Conservation (phyloP, 2,888 invertebrate species). For the Oithona nana region DNA sequence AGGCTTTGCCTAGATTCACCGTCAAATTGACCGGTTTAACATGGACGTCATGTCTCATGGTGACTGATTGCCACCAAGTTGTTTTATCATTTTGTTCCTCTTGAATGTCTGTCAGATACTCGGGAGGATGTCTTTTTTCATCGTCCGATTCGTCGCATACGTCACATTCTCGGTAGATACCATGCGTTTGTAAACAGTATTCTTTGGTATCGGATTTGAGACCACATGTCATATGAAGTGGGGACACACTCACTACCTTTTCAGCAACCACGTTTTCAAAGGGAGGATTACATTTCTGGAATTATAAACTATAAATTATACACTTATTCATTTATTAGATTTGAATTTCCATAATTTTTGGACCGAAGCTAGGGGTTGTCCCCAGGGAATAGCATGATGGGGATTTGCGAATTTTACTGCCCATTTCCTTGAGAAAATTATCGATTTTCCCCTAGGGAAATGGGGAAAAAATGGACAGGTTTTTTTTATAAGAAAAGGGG, state of each 20-base stretch:
- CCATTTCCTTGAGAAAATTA: no score
- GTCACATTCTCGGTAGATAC: constrained; percentile 17
- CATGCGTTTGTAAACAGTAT: constrained; percentile 82
- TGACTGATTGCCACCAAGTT: constrained; percentile 98
- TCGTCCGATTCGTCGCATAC: neutral
- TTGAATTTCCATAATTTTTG: no score
- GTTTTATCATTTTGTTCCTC: constrained; percentile 38
- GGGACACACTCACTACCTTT: constrained; percentile 2
- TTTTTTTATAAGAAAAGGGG: no score
- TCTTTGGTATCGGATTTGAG: constrained; percentile 38
- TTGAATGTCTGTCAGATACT: constrained; percentile 11
- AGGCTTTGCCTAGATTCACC: constrained; percentile 69
- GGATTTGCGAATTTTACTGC: no score
- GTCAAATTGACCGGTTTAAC: constrained; percentile 85
- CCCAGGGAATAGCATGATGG: no score
- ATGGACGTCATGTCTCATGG: constrained; percentile 82
- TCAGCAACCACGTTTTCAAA: constrained; percentile 11
- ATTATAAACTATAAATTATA: neutral
- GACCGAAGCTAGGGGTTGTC: no score
- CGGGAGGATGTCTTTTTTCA: neutral
- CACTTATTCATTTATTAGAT: no score
- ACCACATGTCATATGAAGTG: constrained; percentile 17
- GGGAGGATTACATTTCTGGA: constrained; percentile 12
- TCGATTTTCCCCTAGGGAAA: no score
- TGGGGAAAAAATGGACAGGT: no score